These are phyloP conservation scores for Melitaea athalia DNA, from an alignment of 2,888 invertebrate species.

Conservation along the genomic window DNA sequence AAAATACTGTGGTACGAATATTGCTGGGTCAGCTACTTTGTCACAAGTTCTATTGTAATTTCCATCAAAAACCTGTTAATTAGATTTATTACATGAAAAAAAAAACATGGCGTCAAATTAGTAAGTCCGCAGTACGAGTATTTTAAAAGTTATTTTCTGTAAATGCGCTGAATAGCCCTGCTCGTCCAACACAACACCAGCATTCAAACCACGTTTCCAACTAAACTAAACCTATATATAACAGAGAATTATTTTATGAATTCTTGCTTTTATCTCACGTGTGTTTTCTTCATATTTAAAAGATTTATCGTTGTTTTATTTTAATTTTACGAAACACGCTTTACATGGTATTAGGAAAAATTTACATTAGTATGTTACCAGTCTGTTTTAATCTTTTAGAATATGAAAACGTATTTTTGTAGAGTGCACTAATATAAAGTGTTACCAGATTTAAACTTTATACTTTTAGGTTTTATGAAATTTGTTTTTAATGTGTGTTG, in stretches of 20 bases:
- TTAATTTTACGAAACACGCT: neutral
- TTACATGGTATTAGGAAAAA: neutral
- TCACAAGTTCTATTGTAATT: too few species aligned
- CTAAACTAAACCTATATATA: constrained; percentile 4
- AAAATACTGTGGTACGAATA: too few species aligned
- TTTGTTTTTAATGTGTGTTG: too few species aligned
- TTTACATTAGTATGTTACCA: neutral
- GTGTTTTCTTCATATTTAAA: neutral
- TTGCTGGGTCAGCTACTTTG: too few species aligned
- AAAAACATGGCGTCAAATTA: too few species aligned
- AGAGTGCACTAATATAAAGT: too few species aligned
- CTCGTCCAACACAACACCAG: neutral
- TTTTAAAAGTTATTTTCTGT: neutral
- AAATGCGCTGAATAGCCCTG: neutral
- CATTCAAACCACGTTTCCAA: neutral
- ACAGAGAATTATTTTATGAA: constrained; percentile 6
- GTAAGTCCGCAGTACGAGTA: neutral
- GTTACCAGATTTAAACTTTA: too few species aligned
- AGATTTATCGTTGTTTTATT: constrained; percentile 7
- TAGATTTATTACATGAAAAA: too few species aligned
- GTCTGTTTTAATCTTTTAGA: neutral
- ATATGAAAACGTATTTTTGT: too few species aligned
- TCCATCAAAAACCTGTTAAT: too few species aligned
- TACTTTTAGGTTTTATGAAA: too few species aligned
- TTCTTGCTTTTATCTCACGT: neutral